A percentile compares a stretch with the other conserved stretches of the same genome.
Conservation (phyloP, 2,888 invertebrate species). For the Coelinius sp. region DNA sequence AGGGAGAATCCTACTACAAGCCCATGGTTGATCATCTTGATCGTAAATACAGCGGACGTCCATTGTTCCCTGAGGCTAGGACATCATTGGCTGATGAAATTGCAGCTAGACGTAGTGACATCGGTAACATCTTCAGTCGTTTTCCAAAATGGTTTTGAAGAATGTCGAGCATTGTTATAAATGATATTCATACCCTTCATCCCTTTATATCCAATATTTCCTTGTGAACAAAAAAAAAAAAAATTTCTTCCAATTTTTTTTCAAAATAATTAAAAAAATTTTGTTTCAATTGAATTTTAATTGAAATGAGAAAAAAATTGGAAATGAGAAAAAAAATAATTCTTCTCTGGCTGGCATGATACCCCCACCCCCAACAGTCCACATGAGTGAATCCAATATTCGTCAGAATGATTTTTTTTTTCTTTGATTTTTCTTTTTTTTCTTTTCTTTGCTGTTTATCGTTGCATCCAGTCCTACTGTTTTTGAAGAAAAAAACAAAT, state of each 20-base stretch:
- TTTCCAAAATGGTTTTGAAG: conserved; percentile 70
- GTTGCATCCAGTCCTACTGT: not conserved
- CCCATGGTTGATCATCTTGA: conserved; percentile 83
- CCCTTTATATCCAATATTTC: too few relatives aligned
- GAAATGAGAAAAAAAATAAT: too few relatives aligned
- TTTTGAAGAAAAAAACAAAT: too few relatives aligned
- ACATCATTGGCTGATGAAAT: conserved; percentile 73
- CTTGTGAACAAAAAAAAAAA: conserved; percentile 17
- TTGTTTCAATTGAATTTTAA: too few relatives aligned
- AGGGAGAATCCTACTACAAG: conserved; percentile 87
- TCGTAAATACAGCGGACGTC: conserved; percentile 77
- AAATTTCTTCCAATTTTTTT: not conserved
- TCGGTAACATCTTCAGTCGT: conserved; percentile 69
- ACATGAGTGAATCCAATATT: not conserved
- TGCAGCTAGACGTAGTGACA: conserved; percentile 72
- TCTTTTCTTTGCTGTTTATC: not conserved
- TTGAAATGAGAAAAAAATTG: too few relatives aligned
- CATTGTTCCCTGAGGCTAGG: conserved; percentile 67
- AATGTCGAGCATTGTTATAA: conserved; percentile 48
- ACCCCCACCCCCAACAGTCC: not conserved
- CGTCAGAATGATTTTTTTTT: conserved; percentile 15
- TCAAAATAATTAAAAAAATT: not conserved
- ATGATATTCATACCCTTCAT: conserved; percentile 2
- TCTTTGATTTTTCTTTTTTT: not conserved
- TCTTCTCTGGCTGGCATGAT: conserved; percentile 2